phyloP scores from a whole-genome alignment of 2,888 invertebrate species.

The Coelinius sp. region DNA sequence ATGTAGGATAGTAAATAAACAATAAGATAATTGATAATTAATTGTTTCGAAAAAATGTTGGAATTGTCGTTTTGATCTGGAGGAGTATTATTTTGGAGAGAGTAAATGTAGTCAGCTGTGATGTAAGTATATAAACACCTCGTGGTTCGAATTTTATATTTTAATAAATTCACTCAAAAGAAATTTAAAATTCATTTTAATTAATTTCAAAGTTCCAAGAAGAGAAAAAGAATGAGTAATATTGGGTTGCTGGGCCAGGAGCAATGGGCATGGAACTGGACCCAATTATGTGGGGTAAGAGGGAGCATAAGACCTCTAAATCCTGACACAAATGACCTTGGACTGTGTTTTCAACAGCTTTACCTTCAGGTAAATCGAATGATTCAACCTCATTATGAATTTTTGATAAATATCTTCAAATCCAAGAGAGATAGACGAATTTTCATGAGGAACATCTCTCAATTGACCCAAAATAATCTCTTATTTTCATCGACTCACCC shows the following conservation, averaged over 20 bases:
- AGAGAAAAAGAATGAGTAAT: conserved; percentile 11
- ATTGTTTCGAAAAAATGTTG: background rate
- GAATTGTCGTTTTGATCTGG: background rate
- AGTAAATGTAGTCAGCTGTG: no score
- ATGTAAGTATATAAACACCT: no score
- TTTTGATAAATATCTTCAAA: no score
- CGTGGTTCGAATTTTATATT: no score
- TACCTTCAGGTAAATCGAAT: conserved; percentile 73
- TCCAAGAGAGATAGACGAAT: no score
- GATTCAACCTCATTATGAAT: no score
- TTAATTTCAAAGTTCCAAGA: background rate
- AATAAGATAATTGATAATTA: background rate
- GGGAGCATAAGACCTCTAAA: conserved; percentile 81
- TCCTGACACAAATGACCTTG: conserved; percentile 80
- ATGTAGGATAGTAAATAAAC: background rate
- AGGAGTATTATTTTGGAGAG: background rate
- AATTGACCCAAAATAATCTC: background rate
- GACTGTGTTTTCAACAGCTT: conserved; percentile 88
- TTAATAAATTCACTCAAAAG: no score
- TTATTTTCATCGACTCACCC: background rate
- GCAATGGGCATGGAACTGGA: conserved; percentile 78
- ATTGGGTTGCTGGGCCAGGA: conserved; percentile 9
- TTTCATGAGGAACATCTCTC: no score
- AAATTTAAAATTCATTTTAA: background rate
- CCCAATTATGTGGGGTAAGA: conserved; percentile 80